Percentiles rank a stretch among this genome's conserved stretches.
These are phyloP conservation scores for Sinocyclocheilus anshuiensis DNA, from an alignment of 2,113 vertebrate species.

Conservation along the genomic window DNA sequence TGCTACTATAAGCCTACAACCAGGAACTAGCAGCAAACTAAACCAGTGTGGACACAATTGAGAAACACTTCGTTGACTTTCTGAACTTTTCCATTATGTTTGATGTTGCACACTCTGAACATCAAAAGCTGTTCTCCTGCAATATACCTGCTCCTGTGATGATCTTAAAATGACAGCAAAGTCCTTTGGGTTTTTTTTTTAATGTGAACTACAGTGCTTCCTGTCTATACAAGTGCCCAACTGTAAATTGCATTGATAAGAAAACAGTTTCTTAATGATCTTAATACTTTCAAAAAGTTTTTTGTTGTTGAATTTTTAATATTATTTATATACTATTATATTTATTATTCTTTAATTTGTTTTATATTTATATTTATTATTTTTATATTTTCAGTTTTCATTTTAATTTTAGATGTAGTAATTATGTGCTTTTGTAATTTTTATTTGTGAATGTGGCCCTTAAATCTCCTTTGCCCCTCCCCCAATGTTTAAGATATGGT, in stretches of 20 bases:
- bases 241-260: background rate
- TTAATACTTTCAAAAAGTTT: too few relatives aligned
- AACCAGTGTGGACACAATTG: constrained; percentile 27
- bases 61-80: background rate
- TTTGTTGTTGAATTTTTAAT: too few relatives aligned
- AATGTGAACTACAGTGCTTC: background rate
- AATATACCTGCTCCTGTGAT: background rate
- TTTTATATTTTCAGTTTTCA: too few relatives aligned
- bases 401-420: too few relatives aligned
- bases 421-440: too few relatives aligned
- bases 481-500: background rate
- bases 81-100: background rate
- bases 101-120: constrained; percentile 8
- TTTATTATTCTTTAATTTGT: too few relatives aligned
- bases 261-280: background rate
- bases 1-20: background rate
- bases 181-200: background rate
- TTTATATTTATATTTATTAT: too few relatives aligned
- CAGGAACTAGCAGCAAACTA: constrained; percentile 21
- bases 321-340: too few relatives aligned
- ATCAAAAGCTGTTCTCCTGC: constrained; percentile 1
- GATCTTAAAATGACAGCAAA: constrained; percentile 10
- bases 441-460: too few relatives aligned
- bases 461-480: background rate
- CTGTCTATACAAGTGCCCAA: background rate